Evolutionary conservation across 92 coral and sea anemone genomes (phyloP).

Genomic region (Porites divaricata): DNA sequence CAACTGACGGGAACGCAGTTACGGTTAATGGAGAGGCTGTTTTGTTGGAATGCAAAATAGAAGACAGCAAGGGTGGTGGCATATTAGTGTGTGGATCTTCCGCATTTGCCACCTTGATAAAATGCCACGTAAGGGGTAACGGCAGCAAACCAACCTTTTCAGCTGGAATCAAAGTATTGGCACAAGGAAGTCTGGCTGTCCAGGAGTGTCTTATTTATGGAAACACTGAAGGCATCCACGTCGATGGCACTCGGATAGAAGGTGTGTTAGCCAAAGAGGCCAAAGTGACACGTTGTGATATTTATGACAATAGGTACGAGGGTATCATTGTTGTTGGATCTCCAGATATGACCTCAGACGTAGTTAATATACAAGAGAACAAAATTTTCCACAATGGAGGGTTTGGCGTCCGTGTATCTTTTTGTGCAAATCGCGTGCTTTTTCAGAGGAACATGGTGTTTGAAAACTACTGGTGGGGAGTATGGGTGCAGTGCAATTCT

Average conservation of each 20-base stretch:
- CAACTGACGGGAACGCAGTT: not conserved
- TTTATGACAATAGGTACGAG: conserved; percentile 18
- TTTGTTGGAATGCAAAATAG: conserved; percentile 1
- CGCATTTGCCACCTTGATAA: not conserved
- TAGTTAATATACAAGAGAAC: not conserved
- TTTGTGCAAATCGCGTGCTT: not conserved
- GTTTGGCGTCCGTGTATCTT: conserved; percentile 8
- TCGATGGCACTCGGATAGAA: not conserved
- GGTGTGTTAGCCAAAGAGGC: not conserved
- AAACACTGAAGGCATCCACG: conserved; percentile 4
- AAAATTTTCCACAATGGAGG: conserved; percentile 26
- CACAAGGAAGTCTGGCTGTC: not conserved
- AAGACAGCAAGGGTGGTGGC: conserved; percentile 1
- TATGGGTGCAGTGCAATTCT: conserved; percentile 26
- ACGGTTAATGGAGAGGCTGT: not conserved
- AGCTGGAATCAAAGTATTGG: not conserved
- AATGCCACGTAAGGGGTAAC: conserved; percentile 3
- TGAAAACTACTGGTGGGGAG: conserved; percentile 37
- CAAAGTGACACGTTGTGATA: not conserved
- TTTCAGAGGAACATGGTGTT: conserved; percentile 17
- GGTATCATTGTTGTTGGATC: not conserved
- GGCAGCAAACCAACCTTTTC: not conserved
- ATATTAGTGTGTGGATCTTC: not conserved
- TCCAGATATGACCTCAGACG: not conserved
- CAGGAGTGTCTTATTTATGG: not conserved